phyloP scores from a whole-genome alignment of 1,140 invertebrate genomes.

The Eupeodes corollae region DNA sequence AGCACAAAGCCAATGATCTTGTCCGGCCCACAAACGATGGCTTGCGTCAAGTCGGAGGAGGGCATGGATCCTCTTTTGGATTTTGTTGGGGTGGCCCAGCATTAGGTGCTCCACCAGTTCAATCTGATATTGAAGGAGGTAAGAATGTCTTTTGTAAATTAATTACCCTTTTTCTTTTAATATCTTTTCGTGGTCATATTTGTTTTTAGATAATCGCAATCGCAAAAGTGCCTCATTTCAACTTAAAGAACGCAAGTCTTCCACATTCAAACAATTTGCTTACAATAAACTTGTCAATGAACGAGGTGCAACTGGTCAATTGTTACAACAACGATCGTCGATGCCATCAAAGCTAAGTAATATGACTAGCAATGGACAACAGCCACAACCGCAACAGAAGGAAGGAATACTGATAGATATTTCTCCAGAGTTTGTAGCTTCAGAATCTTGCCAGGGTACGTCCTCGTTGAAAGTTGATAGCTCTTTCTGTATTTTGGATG shows the following conservation, averaged over 20 bases:
- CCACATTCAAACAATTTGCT: conserved; percentile 56
- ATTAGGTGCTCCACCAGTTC: conserved; percentile 55
- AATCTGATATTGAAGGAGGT: conserved; percentile 67
- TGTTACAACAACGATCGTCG: conserved; percentile 16
- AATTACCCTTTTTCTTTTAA: too few relatives aligned
- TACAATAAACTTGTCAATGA: conserved; percentile 67
- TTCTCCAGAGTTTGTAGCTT: conserved; percentile 41
- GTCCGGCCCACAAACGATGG: conserved; percentile 20
- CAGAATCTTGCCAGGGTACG: conserved; percentile 14
- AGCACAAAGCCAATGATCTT: conserved; percentile 22
- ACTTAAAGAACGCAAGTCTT: conserved; percentile 41
- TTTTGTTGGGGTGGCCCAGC: conserved; percentile 78
- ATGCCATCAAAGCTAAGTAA: conserved; percentile 13
- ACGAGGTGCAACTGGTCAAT: conserved; percentile 8
- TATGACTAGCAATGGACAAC: conserved; percentile 37
- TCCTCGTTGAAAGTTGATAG: conserved; percentile 22
- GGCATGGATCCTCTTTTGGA: conserved; percentile 55
- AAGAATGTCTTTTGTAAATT: too few relatives aligned
- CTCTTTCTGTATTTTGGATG: conserved; percentile 56
- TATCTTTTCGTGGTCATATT: too few relatives aligned
- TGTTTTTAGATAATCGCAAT: conserved; percentile 17
- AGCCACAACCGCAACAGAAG: conserved; percentile 31
- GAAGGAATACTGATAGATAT: conserved; percentile 51
- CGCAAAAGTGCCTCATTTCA: conserved; percentile 38
- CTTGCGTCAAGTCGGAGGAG: conserved; percentile 6